Conservation (phyloP, 2,797 vertebrate species). For the Dromococcyx pavoninus region DNA sequence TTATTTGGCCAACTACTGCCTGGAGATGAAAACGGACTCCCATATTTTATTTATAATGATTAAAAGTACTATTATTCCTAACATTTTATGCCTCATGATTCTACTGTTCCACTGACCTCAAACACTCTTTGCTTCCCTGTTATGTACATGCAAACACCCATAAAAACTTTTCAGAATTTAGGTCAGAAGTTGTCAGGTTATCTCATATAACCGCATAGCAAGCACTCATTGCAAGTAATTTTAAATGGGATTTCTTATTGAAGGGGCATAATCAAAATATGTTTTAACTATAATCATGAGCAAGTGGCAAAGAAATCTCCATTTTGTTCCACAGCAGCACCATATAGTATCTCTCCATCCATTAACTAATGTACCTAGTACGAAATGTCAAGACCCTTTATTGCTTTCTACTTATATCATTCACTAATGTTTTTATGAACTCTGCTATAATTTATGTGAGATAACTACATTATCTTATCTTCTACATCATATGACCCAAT, state of each 20-base stretch:
- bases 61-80: too few species aligned
- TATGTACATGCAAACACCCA: neutral
- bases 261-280: neutral
- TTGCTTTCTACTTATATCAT: neutral
- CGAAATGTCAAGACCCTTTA: neutral
- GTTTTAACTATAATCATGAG: neutral
- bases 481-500: neutral
- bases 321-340: neutral
- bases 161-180: neutral
- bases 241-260: neutral
- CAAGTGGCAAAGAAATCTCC: neutral
- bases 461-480: neutral
- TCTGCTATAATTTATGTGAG: neutral
- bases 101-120: fast-evolving
- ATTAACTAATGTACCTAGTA: neutral
- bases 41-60: too few species aligned
- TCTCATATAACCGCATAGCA: neutral
- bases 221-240: neutral
- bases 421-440: neutral
- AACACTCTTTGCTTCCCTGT: neutral
- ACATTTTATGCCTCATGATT: neutral
- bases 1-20: too few species aligned
- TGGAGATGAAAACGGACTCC: too few species aligned
- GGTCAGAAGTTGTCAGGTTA: neutral
- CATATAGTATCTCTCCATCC: neutral